These are phyloP conservation scores for Drosophila anceps DNA, from an alignment of 2,888 invertebrate genomes.

Conservation along the genomic window DNA sequence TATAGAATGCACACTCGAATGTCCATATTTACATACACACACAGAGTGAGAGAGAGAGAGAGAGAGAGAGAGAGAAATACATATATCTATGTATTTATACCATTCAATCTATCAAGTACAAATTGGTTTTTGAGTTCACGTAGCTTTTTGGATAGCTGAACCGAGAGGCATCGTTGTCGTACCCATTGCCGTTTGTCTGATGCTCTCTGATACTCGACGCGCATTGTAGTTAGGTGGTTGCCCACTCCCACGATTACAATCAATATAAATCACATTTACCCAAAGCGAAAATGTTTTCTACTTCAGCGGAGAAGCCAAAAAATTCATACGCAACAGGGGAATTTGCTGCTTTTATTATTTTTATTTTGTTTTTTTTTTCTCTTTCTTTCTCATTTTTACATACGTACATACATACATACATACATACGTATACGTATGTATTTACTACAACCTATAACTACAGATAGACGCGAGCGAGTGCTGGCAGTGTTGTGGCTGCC, in stretches of 20 bases:
- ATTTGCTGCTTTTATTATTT: conserved; percentile 47
- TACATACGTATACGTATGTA: conserved; percentile 20
- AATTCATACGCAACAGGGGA: conserved; percentile 83
- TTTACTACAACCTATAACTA: conserved; percentile 45
- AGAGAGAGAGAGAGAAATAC: neutral
- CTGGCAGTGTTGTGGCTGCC: neutral
- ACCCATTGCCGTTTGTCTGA: conserved; percentile 60
- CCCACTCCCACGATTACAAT: conserved; percentile 80
- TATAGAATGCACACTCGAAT: conserved; percentile 12
- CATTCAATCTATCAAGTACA: conserved; percentile 63
- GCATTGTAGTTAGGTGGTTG: conserved; percentile 63
- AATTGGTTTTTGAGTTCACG: conserved; percentile 58
- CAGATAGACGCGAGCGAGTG: conserved; percentile 36
- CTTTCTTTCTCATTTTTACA: neutral
- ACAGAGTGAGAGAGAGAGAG: neutral
- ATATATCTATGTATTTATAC: conserved; percentile 15
- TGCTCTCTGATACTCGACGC: conserved; percentile 43
- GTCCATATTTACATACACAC: neutral
- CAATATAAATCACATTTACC: conserved; percentile 84
- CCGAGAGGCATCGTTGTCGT: conserved; percentile 27
- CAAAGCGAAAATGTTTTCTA: conserved; percentile 82
- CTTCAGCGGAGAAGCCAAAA: conserved; percentile 75
- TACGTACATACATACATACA: conserved; percentile 31
- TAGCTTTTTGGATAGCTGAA: conserved; percentile 39
- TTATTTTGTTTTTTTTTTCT: neutral